Conservation (phyloP, 2,113 vertebrate genomes). For the Sylvietta virens region DNA sequence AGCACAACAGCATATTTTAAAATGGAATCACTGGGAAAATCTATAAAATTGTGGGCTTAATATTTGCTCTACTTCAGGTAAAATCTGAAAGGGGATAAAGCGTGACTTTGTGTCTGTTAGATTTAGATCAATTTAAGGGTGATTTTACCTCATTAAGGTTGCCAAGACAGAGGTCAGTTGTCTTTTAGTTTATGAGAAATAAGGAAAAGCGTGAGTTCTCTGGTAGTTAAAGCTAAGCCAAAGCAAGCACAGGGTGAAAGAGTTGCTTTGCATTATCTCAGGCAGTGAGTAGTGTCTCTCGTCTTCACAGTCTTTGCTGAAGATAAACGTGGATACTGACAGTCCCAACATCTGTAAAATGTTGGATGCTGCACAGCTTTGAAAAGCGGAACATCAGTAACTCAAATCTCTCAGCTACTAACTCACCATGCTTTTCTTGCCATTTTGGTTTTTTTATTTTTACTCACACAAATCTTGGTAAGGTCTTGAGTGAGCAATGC, state of each 20-base stretch:
- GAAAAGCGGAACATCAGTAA: background rate
- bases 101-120: rapidly evolving
- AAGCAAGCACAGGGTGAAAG: background rate
- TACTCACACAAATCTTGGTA: background rate
- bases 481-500: background rate
- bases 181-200: background rate
- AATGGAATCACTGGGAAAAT: background rate
- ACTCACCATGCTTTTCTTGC: background rate
- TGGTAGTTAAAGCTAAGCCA: background rate
- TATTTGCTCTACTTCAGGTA: background rate
- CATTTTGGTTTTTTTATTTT: background rate
- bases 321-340: background rate
- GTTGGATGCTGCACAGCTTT: background rate
- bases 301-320: background rate
- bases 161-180: background rate
- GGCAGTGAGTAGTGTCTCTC: background rate
- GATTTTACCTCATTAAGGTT: background rate
- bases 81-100: background rate
- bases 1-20: background rate
- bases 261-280: background rate
- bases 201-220: background rate
- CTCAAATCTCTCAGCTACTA: background rate
- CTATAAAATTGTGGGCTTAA: background rate
- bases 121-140: background rate
- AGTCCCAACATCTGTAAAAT: background rate